Base-by-base conservation (phyloP, 2,888 invertebrate genomes). In the Caenorhabditis doughertyi region DNA sequence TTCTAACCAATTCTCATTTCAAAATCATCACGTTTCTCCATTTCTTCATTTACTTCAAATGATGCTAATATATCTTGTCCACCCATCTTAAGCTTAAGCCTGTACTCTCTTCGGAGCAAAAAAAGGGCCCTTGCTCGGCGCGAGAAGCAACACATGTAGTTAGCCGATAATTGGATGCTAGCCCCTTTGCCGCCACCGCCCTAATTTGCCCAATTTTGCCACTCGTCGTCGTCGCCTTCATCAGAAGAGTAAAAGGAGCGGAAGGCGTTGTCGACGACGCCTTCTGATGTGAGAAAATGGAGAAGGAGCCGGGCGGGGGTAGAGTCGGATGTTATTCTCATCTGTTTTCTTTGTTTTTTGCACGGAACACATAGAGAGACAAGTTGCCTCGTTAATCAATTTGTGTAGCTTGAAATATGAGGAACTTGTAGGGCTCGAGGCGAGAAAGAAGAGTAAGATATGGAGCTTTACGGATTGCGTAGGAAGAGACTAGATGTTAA, bases 141-240 rank as follows among this genome's bases (percentile, higher is more conserved):
- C n/a, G n/a, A n/a, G 32, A 25, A 25, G 44, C 51, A 39, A 47
- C 62, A 47, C 3, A 44, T 56, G 64, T 65, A 74, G 74, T 74
- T 74, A 74, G 74, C 74, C 74, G 65, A 74, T 74, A 74, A 74
- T 74, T 74, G 74, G 74, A 74, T 56, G 47, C 60, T n/a, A 9
- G 39, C 39, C 56, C 49, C n/a, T n/a, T 47, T n/a, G 21, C 21
- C 49, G 32, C 18, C 47, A 8, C 72, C 32, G 65, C 47, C 56
- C 74, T 74, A 74, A 74, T 74, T 74, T 74, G 74, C 64, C 56
- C 56, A 74, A 74, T 74, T 65, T 73, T 35, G 49, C 56, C 74
- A 74, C 65, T 74, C 65, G 55, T 65, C 39, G 64, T 55, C 53
- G 42, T 53, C 18, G n/a, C 44, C 44, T 23, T 39, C 32, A 21